phyloP scores from a whole-genome alignment of 2,113 vertebrate species.

The Beaufortia kweichowensis region DNA sequence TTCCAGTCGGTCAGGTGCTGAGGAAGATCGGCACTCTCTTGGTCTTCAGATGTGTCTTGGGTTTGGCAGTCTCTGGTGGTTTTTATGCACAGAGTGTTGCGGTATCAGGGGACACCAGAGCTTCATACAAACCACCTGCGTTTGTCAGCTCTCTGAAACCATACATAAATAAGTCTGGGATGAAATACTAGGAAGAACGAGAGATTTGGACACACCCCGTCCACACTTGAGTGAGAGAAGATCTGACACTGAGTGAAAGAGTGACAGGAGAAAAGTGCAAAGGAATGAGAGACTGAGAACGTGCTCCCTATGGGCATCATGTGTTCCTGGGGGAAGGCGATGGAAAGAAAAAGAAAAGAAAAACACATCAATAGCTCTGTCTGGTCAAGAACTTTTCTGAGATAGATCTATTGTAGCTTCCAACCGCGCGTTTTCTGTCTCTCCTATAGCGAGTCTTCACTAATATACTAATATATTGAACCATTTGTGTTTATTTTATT shows the following conservation, averaged over 20 bases:
- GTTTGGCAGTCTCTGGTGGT: slow-evolving; percentile 30
- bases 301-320: not conserved
- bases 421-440: slow-evolving; percentile 7
- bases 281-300: slow-evolving; percentile 1
- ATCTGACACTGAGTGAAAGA: slow-evolving; percentile 22
- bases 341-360: slow-evolving; percentile 15
- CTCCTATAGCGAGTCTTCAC: not conserved
- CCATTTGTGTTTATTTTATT: no score
- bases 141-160: slow-evolving; percentile 27
- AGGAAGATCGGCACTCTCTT: not conserved
- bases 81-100: slow-evolving; percentile 13
- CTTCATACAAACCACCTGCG: slow-evolving; percentile 28
- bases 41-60: not conserved
- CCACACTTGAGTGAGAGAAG: slow-evolving; percentile 38
- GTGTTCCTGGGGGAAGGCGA: slow-evolving; percentile 13
- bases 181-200: not conserved
- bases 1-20: not conserved
- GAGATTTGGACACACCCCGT: slow-evolving; percentile 24
- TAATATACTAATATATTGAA: no score
- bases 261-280: slow-evolving; percentile 22
- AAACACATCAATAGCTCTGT: slow-evolving; percentile 19
- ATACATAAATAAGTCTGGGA: slow-evolving; percentile 14
- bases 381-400: slow-evolving; percentile 21
- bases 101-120: slow-evolving; percentile 14
- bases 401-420: not conserved